phyloP scores from a whole-genome alignment of 2,888 invertebrate species.

The Andricus curvator region DNA sequence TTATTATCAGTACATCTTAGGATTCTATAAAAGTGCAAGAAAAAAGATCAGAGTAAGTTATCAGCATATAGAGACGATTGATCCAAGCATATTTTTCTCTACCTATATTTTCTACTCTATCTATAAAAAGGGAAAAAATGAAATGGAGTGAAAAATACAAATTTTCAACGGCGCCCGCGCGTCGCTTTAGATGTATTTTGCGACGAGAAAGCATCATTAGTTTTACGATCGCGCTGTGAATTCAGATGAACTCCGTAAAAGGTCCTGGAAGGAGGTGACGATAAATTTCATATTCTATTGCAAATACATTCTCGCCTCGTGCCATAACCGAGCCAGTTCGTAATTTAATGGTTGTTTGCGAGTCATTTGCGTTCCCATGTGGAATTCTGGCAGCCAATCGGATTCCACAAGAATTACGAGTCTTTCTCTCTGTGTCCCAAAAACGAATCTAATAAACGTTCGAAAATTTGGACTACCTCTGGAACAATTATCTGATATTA shows the following conservation, averaged over 20 bases:
- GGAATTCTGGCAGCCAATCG: slow-evolving; percentile 19
- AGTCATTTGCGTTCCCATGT: slow-evolving; percentile 50
- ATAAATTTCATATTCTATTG: slow-evolving; percentile 73
- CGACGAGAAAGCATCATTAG: slow-evolving; percentile 63
- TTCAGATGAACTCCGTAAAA: slow-evolving; percentile 68
- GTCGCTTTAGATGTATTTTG: slow-evolving; percentile 52
- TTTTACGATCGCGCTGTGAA: slow-evolving; percentile 67
- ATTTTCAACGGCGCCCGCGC: slow-evolving; percentile 58
- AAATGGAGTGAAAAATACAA: slow-evolving; percentile 57
- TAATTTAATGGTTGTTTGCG: slow-evolving; percentile 67
- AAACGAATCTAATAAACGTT: slow-evolving; percentile 15
- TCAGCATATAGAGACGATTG: background rate
- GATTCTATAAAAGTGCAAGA: no score
- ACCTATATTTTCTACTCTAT: background rate
- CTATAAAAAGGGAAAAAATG: slow-evolving; percentile 36
- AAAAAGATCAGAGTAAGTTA: background rate
- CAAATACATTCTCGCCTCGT: slow-evolving; percentile 54
- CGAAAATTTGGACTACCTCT: background rate
- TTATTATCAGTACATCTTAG: no score
- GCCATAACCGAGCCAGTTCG: slow-evolving; percentile 42
- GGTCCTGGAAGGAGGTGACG: slow-evolving; percentile 60
- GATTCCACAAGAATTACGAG: slow-evolving; percentile 28
- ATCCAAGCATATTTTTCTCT: slow-evolving; percentile 34
- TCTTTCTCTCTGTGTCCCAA: background rate
- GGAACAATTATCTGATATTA: background rate